A percentile compares a stretch with the other conserved stretches of the same genome.
Evolutionary conservation across 2,888 invertebrate species (phyloP).

Genomic region (Melieria omissa): DNA sequence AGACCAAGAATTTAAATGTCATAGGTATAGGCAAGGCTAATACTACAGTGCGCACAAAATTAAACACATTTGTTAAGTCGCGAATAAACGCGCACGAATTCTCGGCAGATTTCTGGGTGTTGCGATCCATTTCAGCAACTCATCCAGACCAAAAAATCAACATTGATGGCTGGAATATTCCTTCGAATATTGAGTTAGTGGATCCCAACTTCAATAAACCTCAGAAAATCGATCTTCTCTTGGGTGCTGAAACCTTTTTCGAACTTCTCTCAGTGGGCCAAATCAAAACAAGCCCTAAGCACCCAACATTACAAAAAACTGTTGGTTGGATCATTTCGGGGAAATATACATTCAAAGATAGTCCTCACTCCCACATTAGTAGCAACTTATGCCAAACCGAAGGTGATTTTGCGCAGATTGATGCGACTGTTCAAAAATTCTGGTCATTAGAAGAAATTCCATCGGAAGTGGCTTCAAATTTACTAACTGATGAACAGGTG

Average conservation of each 20-base stretch:
- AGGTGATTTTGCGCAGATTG: too few species aligned
- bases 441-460: too few species aligned
- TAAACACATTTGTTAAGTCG: neutral
- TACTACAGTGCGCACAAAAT: neutral
- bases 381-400: too few species aligned
- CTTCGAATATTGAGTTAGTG: conserved; percentile 27
- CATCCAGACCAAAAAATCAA: conserved; percentile 40
- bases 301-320: conserved; percentile 30
- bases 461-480: too few species aligned
- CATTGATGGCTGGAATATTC: conserved; percentile 25
- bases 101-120: too few species aligned
- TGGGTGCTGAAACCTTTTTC: conserved; percentile 31
- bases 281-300: conserved; percentile 16
- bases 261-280: conserved; percentile 27
- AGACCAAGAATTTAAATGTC: neutral
- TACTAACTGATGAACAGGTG: too few species aligned
- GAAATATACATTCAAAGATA: neutral
- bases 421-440: too few species aligned
- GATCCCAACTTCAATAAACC: conserved; percentile 33
- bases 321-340: conserved; percentile 36
- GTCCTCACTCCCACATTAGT: too few species aligned
- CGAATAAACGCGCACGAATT: neutral
- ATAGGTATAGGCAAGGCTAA: neutral
- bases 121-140: conserved; percentile 41
- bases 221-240: conserved; percentile 21